Evolutionary conservation across 2,797 vertebrate genomes (phyloP), one percentile per base, ranked within the genome.

Genomic region (Phrynocephalus guinanensis): DNA sequence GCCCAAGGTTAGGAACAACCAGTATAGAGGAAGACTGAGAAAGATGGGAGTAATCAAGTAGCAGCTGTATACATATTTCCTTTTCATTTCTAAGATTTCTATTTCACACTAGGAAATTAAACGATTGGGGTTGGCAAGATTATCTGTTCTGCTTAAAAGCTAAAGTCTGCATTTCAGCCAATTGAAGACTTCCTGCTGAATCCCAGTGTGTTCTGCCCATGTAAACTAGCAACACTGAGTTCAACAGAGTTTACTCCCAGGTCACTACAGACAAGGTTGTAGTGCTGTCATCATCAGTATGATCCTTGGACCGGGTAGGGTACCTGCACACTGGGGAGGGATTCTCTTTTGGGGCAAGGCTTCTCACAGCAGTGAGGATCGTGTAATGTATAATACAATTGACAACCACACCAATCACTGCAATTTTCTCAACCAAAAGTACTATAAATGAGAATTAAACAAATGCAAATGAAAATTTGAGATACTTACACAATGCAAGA

Each of bases 401-500:
- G 63, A 76, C 16, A n/a, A 66, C 44, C 60, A 63, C 13, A 76
- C 28, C 33, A 76, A 76, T 38, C 33, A 76, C 33, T 66, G 56
- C 63, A 77, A 75, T 79, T 78, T n/a, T 44, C 50, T 15, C 30
- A 18, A 6, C 72, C 18, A 70, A 26, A 33, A 83, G 33, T 28
- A 4, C 3, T 48, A 15, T 38, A 28, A 79, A 66, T 6, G 28
- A 9, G 28, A 48, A 66, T 81, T 48, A 72, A 84, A 80, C 9
- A n/a, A 76, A n/a, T 81, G 30, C 33, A 33, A 73, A 33, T 33
- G 5, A 20, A 73, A 72, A 15, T 22, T 0, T 8, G 44, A 76
- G 22, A 50, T 63, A 97, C 98, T 97, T 96, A 99, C 99, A 80
- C 11, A 99, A 94, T 72, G 98, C 60, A 5, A 98, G 26, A 85